Base-by-base conservation (phyloP, 2,113 vertebrate species). In the Agelaius tricolor region DNA sequence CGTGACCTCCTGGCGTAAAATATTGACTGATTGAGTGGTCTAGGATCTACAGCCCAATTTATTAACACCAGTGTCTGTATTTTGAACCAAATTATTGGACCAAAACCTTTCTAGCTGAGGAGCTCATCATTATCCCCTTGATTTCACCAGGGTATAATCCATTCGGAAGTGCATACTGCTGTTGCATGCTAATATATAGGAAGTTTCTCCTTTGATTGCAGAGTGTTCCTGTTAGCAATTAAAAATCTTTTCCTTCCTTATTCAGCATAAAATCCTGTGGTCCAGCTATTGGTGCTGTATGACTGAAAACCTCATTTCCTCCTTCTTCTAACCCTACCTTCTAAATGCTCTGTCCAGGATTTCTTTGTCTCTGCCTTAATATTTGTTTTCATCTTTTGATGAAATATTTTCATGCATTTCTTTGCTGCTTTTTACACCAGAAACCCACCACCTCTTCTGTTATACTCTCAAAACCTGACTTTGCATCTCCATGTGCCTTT, bases 121-220 rank as follows among this genome's bases (percentile, higher is more conserved):
- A 95, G 44, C 13, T 94, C 47, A 79, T 81, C 54, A 75, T 84
- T 76, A 94, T 35, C 65, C 66, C 84, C 90, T 87, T 94, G 76
- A 96, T 96, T 95, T 94, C 69, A 84, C 74, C 35, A 57, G 69
- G 71, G 63, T 80, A 35, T 78, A 78, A 92, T 24, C 89, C 49
- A 61, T 52, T 87, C 4, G 2, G 76, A 95, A 90, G 76, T 11
- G 12, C 20, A 33, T 0, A 57, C 44, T 51, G 69, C 68, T 90
- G 51, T 11, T 75, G 90, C 73, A 92, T 93, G 66, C 61, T 87
- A 78, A 96, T 65, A 21, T 9, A 78, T 21, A 59, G 76, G 63
- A 80, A 26, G 47, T 28, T 93, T 90, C 71, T 65, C 44, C 35
- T 84, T 52, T 92, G 90, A 92, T 84, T 88, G 68, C 68, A 23